Conservation (phyloP, 2,113 vertebrate species). For the Tetraodon nigroviridis region DNA sequence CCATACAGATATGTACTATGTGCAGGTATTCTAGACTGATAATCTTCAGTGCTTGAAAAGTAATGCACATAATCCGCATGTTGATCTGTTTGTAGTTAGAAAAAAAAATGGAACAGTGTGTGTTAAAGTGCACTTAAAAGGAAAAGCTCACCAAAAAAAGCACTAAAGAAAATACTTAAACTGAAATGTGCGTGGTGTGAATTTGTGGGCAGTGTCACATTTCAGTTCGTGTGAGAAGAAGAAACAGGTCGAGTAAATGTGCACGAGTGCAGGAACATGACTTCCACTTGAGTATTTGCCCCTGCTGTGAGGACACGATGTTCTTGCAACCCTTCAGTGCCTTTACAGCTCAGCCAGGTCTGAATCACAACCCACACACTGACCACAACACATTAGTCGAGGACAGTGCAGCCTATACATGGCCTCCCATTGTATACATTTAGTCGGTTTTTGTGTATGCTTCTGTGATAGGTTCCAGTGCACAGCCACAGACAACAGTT, state of each 20-base stretch:
- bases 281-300: conserved; percentile 36
- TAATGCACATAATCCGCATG: neutral
- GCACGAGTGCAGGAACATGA: conserved; percentile 35
- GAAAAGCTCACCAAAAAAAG: neutral
- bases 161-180: neutral
- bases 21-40: conserved; percentile 1
- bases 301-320: conserved; percentile 48
- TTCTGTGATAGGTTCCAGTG: conserved; percentile 66
- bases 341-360: conserved; percentile 45
- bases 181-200: neutral
- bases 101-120: neutral
- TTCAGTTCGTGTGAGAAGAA: conserved; percentile 27
- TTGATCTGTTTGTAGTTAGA: neutral
- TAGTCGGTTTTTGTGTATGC: conserved; percentile 68
- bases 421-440: conserved; percentile 70
- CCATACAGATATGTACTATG: neutral
- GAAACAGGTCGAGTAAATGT: conserved; percentile 33
- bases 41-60: neutral
- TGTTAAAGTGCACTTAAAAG: neutral
- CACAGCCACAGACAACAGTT: conserved; percentile 62
- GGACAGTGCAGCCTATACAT: conserved; percentile 39
- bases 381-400: conserved; percentile 43
- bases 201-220: conserved; percentile 10
- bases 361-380: conserved; percentile 43
- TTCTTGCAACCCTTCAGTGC: conserved; percentile 49